Conservation (phyloP, 2,888 invertebrate genomes). For the Tachina grossa region DNA sequence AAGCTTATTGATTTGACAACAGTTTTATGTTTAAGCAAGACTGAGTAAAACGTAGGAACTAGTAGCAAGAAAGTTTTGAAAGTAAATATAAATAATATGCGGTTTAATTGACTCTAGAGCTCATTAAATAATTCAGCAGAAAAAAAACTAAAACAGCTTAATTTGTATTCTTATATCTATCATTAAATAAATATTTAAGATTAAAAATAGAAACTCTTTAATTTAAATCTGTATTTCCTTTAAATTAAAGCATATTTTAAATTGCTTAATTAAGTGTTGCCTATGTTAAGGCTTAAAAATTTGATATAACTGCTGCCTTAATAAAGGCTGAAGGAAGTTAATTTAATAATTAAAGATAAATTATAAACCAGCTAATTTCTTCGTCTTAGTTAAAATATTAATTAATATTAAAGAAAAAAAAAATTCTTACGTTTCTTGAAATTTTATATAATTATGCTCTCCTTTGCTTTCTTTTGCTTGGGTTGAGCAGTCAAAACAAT, state of each 20-base stretch:
- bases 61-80: too few relatives aligned
- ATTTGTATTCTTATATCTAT: too few relatives aligned
- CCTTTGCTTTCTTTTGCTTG: not conserved
- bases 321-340: not conserved
- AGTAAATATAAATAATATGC: too few relatives aligned
- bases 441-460: conserved; percentile 10
- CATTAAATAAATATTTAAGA: not conserved
- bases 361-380: not conserved
- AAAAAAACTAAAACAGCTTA: too few relatives aligned
- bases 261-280: conserved; percentile 20
- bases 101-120: too few relatives aligned
- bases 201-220: not conserved
- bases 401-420: conserved; percentile 36
- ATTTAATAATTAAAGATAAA: not conserved
- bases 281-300: conserved; percentile 23
- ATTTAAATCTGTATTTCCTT: not conserved
- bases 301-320: conserved; percentile 18
- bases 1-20: not conserved
- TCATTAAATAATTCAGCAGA: too few relatives aligned
- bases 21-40: too few relatives aligned
- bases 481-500: conserved; percentile 21
- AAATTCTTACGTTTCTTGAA: not conserved
- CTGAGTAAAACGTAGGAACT: too few relatives aligned
- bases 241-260: not conserved
- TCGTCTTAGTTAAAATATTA: conserved; percentile 22